Conservation (phyloP, 2,113 vertebrate genomes). For the Ameiurus melas region DNA sequence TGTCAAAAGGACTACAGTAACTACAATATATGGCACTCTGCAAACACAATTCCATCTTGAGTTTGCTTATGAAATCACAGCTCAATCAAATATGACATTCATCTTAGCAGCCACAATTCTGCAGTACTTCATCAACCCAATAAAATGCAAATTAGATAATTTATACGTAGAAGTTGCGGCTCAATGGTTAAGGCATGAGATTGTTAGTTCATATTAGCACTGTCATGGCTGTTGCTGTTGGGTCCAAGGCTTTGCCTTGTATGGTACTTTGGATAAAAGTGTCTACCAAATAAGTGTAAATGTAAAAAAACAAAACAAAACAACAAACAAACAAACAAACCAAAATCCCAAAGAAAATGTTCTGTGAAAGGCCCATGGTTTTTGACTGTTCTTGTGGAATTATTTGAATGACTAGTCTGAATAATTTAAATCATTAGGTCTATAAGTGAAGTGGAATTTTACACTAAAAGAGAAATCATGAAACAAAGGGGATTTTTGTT, state of each 20-base stretch:
- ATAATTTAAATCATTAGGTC: background rate
- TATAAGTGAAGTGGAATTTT: background rate
- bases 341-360: background rate
- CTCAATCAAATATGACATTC: background rate
- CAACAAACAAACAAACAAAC: background rate
- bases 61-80: slow-evolving; percentile 19
- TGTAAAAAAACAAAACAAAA: background rate
- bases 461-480: background rate
- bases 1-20: slow-evolving; percentile 21
- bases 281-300: background rate
- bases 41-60: slow-evolving; percentile 16
- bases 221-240: background rate
- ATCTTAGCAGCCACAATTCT: background rate
- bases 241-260: background rate
- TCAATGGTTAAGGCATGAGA: background rate
- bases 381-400: background rate
- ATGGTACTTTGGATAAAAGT: background rate
- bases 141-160: background rate
- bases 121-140: background rate
- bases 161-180: background rate
- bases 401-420: background rate
- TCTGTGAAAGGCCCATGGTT: background rate
- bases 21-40: slow-evolving; percentile 15
- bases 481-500: background rate
- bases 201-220: background rate